These are phyloP conservation scores for Acropora yongei DNA, from an alignment of 64 coral and sea anemone species.

Conservation along the genomic window DNA sequence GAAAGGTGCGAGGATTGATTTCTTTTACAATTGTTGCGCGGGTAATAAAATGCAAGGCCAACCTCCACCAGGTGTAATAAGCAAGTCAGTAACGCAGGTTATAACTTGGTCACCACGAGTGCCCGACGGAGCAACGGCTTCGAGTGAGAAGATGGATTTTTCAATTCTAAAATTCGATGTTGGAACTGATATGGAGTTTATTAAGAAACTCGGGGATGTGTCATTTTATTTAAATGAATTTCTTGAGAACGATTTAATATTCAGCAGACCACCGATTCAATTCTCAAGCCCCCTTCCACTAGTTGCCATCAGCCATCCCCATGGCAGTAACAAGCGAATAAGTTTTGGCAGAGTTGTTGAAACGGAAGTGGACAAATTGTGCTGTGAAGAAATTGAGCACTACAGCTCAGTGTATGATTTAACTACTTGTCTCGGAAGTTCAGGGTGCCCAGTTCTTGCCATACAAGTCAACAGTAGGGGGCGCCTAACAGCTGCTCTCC, in stretches of 20 bases:
- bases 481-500: neutral
- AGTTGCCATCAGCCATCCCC: slow-evolving; percentile 22
- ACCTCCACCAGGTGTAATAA: slow-evolving; percentile 2
- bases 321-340: slow-evolving; percentile 35
- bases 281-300: neutral
- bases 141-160: slow-evolving; percentile 32
- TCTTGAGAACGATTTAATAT: slow-evolving; percentile 14
- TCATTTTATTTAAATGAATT: slow-evolving; percentile 36
- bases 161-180: slow-evolving; percentile 34
- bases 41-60: slow-evolving; percentile 3
- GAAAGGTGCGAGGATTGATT: slow-evolving; percentile 11
- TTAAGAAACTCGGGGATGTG: neutral
- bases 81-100: slow-evolving; percentile 1
- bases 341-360: slow-evolving; percentile 18
- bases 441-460: slow-evolving; percentile 21
- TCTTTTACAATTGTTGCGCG: slow-evolving; percentile 7
- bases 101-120: slow-evolving; percentile 26
- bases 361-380: neutral
- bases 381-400: slow-evolving; percentile 1
- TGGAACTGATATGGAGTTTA: slow-evolving; percentile 16
- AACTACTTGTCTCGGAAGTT: slow-evolving; percentile 22
- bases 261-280: neutral
- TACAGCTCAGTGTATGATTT: slow-evolving; percentile 5
- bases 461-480: slow-evolving; percentile 28
- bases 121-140: neutral